Percentiles rank a stretch among this genome's conserved stretches.
Conservation (phyloP, 1,140 invertebrate genomes). For the Drosophila cardini region DNA sequence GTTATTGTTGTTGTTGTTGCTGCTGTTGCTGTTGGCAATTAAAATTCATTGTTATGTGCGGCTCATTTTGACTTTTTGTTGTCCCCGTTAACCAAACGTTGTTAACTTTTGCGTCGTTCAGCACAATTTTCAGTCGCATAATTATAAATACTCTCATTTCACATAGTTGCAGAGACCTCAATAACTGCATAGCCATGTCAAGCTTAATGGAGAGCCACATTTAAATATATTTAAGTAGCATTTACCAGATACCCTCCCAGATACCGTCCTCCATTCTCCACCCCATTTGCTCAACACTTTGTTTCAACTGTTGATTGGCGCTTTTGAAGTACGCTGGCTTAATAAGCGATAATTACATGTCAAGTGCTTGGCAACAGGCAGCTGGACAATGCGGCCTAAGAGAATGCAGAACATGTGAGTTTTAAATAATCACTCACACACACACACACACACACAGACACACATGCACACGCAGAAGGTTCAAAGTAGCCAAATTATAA, state of each 20-base stretch:
- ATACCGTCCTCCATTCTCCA: too few relatives aligned
- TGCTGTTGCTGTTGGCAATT: constrained; percentile 52
- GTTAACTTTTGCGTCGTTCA: constrained; percentile 22
- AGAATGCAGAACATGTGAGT: constrained; percentile 12
- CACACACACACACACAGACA: not conserved
- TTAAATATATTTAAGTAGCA: constrained; percentile 81
- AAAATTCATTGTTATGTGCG: constrained; percentile 80
- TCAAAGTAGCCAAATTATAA: constrained; percentile 16
- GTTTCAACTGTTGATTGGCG: constrained; percentile 39
- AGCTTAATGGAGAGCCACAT: constrained; percentile 65
- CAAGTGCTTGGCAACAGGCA: constrained; percentile 26
- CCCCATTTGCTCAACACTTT: not conserved
- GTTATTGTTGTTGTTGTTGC: not conserved
- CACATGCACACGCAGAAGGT: not conserved
- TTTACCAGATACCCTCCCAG: constrained; percentile 21
- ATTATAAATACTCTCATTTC: constrained; percentile 63
- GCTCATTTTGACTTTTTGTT: constrained; percentile 69
- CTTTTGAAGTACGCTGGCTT: constrained; percentile 47
- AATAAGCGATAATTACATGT: constrained; percentile 58
- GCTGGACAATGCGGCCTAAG: constrained; percentile 6
- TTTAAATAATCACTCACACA: constrained; percentile 8
- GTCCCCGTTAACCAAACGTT: constrained; percentile 3
- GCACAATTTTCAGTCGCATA: constrained; percentile 71
- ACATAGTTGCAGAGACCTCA: constrained; percentile 19
- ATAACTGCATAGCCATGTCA: constrained; percentile 36